Conservation (phyloP, 2,888 invertebrate species). For the Ophion ellenae region DNA sequence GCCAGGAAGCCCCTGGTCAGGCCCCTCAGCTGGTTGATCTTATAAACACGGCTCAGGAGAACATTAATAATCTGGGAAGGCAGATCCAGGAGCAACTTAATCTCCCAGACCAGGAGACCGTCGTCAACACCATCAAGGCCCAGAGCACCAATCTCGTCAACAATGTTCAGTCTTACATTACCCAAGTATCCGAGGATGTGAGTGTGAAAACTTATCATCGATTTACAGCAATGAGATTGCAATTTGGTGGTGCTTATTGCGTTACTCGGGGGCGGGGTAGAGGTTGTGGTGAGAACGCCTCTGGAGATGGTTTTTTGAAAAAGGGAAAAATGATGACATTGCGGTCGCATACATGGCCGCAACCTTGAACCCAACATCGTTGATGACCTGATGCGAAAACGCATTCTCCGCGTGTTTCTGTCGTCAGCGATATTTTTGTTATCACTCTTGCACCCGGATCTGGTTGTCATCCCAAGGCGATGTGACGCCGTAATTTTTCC, state of each 20-base stretch:
- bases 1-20: slow-evolving; percentile 50
- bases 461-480: too few relatives aligned
- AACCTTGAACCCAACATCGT: too few relatives aligned
- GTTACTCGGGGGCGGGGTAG: not conserved
- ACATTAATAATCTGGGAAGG: slow-evolving; percentile 73
- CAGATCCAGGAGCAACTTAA: slow-evolving; percentile 76
- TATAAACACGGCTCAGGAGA: slow-evolving; percentile 75
- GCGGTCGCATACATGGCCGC: not conserved
- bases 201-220: slow-evolving; percentile 32
- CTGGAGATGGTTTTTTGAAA: not conserved
- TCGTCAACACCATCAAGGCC: slow-evolving; percentile 74
- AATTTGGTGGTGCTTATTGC: not conserved
- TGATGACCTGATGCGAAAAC: too few relatives aligned
- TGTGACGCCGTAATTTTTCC: too few relatives aligned
- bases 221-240: not conserved
- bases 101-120: slow-evolving; percentile 75
- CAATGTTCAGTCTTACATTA: slow-evolving; percentile 75
- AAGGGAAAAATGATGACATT: not conserved
- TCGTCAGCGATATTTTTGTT: too few relatives aligned
- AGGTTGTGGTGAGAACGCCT: not conserved
- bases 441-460: too few relatives aligned
- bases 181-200: slow-evolving; percentile 76
- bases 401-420: too few relatives aligned
- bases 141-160: slow-evolving; percentile 74
- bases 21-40: slow-evolving; percentile 70